Percentiles rank a stretch among this genome's conserved stretches.
phyloP scores from a whole-genome alignment of 2,113 vertebrate genomes.

The Sardina pilchardus region DNA sequence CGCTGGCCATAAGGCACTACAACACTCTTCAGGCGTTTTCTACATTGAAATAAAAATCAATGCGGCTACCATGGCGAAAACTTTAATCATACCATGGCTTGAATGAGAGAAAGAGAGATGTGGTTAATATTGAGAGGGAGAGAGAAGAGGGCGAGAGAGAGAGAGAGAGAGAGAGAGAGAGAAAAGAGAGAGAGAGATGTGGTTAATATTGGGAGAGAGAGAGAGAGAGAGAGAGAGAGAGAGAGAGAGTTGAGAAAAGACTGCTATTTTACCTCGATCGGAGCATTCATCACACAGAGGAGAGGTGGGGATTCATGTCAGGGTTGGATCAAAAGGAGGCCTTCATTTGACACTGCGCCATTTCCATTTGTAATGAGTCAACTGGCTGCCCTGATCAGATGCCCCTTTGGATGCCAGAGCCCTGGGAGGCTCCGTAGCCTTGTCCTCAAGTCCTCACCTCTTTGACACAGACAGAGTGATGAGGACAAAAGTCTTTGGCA shows the following conservation, averaged over 20 bases:
- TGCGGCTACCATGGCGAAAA: background rate
- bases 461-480: constrained; percentile 58
- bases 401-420: constrained; percentile 14
- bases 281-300: background rate
- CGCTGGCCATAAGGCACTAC: background rate
- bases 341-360: constrained; percentile 68
- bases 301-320: constrained; percentile 47
- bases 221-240: constrained; percentile 15
- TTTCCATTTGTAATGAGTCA: constrained; percentile 64
- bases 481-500: constrained; percentile 69
- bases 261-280: background rate
- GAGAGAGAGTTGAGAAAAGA: background rate
- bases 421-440: constrained; percentile 38
- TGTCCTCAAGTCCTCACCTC: constrained; percentile 57
- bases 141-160: background rate
- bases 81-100: background rate
- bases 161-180: constrained; percentile 12
- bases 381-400: constrained; percentile 28
- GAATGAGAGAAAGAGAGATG: background rate
- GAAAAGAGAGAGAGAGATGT: background rate
- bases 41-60: background rate
- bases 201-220: background rate
- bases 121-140: background rate
- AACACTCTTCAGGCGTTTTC: background rate
- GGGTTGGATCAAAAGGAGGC: constrained; percentile 61